These are phyloP conservation scores for Atrichornis clamosus DNA, from an alignment of 2,113 vertebrate genomes.

Conservation along the genomic window DNA sequence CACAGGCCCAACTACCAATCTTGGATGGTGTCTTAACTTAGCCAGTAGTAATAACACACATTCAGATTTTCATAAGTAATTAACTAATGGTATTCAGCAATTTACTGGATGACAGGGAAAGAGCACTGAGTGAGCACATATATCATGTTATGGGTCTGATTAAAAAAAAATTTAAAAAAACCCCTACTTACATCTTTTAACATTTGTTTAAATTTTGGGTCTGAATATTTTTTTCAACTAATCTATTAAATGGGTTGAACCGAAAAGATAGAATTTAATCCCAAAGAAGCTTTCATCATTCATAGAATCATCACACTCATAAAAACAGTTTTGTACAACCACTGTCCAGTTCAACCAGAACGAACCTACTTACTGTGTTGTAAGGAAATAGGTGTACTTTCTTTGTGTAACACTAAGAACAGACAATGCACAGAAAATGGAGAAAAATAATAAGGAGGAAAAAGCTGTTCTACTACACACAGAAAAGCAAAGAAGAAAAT, in stretches of 20 bases:
- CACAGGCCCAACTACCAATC: not conserved
- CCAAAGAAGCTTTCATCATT: not conserved
- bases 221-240: not conserved
- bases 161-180: not conserved
- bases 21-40: not conserved
- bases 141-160: not conserved
- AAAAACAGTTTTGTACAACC: not conserved
- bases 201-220: not conserved
- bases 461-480: not conserved
- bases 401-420: not conserved
- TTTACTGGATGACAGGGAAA: not conserved
- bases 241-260: not conserved
- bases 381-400: not conserved
- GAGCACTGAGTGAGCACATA: rapidly evolving
- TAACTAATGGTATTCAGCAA: not conserved
- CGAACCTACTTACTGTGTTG: not conserved
- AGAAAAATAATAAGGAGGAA: not conserved
- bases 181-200: not conserved
- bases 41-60: not conserved
- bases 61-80: not conserved
- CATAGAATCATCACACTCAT: not conserved
- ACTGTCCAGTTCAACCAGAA: not conserved
- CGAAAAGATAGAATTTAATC: not conserved
- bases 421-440: not conserved
- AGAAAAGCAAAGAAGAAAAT: not conserved